Percentiles rank a stretch among this genome's conserved stretches.
phyloP scores from a whole-genome alignment of 2,888 invertebrate species.

The Carcina quercana region DNA sequence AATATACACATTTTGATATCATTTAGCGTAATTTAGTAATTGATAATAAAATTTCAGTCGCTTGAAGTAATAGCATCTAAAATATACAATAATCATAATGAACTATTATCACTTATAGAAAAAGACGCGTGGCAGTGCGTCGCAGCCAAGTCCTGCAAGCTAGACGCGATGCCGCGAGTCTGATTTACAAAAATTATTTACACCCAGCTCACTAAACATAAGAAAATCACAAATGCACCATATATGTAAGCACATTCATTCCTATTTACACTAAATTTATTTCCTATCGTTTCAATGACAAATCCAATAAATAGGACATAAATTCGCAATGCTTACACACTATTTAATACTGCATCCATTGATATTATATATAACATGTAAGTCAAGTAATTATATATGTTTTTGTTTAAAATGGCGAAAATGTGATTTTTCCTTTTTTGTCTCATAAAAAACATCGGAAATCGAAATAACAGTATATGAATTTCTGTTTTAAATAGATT shows the following conservation, averaged over 20 bases:
- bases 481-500: slow-evolving; percentile 20
- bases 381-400: not conserved
- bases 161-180: too few relatives aligned
- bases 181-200: too few relatives aligned
- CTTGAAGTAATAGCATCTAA: slow-evolving; percentile 46
- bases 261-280: slow-evolving; percentile 49
- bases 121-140: too few relatives aligned
- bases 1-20: slow-evolving; percentile 13
- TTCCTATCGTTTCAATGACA: slow-evolving; percentile 21
- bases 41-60: slow-evolving; percentile 46
- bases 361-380: not conserved
- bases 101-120: slow-evolving; percentile 58
- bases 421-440: not conserved
- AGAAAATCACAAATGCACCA: slow-evolving; percentile 54
- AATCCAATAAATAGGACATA: slow-evolving; percentile 8
- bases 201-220: slow-evolving; percentile 48
- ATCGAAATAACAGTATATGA: slow-evolving; percentile 15
- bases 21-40: slow-evolving; percentile 18
- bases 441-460: slow-evolving; percentile 1
- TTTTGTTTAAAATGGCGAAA: not conserved
- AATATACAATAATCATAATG: slow-evolving; percentile 41
- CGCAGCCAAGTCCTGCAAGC: too few relatives aligned
- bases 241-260: slow-evolving; percentile 50
- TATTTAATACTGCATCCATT: slow-evolving; percentile 3
- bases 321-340: slow-evolving; percentile 8